Evolutionary conservation across 64 coral and sea anemone genomes (phyloP).

Genomic region (Porites australiensis): DNA sequence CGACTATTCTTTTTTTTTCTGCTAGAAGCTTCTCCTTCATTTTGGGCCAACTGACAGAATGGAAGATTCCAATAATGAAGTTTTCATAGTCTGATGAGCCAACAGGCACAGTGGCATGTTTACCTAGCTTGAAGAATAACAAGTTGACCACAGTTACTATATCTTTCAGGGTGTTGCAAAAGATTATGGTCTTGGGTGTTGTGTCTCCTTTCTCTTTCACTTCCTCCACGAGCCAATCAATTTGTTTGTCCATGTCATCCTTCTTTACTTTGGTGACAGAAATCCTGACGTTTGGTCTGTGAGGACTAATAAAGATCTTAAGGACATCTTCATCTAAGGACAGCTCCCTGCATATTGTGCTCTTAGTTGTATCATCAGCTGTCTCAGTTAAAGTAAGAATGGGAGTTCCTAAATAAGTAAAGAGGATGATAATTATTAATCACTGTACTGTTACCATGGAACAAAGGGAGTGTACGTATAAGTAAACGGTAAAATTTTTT

Average conservation of each 20-base stretch:
- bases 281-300: slow-evolving; percentile 47
- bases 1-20: slow-evolving; percentile 30
- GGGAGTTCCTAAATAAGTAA: slow-evolving; percentile 10
- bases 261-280: slow-evolving; percentile 53
- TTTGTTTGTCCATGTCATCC: background rate
- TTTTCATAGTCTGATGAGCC: slow-evolving; percentile 10
- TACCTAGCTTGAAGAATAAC: background rate
- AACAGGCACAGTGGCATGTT: slow-evolving; percentile 28
- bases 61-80: slow-evolving; percentile 35
- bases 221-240: slow-evolving; percentile 52
- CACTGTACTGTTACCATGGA: no score
- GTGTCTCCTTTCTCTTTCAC: background rate
- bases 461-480: no score
- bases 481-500: no score
- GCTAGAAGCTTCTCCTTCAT: background rate
- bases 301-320: slow-evolving; percentile 54
- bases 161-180: slow-evolving; percentile 49
- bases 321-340: background rate
- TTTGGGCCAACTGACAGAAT: slow-evolving; percentile 47
- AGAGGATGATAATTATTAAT: no score
- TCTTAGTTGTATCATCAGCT: slow-evolving; percentile 28
- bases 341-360: background rate
- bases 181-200: slow-evolving; percentile 48
- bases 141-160: slow-evolving; percentile 4
- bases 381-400: background rate